Conservation (phyloP, 2,113 vertebrate species). For the Microtus richardsoni region DNA sequence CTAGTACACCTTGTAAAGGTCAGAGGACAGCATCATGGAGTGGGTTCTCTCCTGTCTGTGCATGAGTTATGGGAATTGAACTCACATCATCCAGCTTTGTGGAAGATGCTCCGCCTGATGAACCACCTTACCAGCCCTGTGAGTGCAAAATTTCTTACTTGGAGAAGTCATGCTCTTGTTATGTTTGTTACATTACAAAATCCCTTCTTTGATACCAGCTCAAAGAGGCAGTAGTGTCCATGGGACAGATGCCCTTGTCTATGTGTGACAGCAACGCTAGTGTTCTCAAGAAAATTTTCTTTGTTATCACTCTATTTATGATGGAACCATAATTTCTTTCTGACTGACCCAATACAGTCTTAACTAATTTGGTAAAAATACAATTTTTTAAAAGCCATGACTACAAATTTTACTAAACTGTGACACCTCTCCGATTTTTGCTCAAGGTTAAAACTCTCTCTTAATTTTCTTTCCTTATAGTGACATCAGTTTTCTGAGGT, state of each 20-base stretch:
- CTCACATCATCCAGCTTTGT: background rate
- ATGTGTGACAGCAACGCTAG: background rate
- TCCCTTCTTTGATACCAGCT: background rate
- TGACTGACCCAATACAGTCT: conserved; percentile 66
- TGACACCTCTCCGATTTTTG: conserved; percentile 51
- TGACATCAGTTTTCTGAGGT: conserved; percentile 55
- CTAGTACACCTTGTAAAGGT: background rate
- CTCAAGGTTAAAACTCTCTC: conserved; percentile 44
- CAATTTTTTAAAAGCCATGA: conserved; percentile 27
- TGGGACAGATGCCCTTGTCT: background rate
- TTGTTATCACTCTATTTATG: conserved; percentile 30
- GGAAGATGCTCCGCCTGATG: background rate
- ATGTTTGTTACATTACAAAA: conserved; percentile 8
- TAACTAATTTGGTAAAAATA: conserved; percentile 64
- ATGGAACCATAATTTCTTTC: conserved; percentile 58
- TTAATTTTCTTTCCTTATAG: conserved; percentile 60
- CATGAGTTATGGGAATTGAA: background rate
- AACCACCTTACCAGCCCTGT: too few species aligned
- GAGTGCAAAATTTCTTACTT: conserved; percentile 15
- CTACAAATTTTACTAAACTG: conserved; percentile 63
- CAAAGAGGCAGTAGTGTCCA: conserved; percentile 12
- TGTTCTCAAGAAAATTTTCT: conserved; percentile 42
- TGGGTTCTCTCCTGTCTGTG: too few species aligned
- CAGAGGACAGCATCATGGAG: background rate
- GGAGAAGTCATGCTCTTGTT: conserved; percentile 13